Conservation (phyloP, 2,113 vertebrate species). For the Beaufortia kweichowensis region DNA sequence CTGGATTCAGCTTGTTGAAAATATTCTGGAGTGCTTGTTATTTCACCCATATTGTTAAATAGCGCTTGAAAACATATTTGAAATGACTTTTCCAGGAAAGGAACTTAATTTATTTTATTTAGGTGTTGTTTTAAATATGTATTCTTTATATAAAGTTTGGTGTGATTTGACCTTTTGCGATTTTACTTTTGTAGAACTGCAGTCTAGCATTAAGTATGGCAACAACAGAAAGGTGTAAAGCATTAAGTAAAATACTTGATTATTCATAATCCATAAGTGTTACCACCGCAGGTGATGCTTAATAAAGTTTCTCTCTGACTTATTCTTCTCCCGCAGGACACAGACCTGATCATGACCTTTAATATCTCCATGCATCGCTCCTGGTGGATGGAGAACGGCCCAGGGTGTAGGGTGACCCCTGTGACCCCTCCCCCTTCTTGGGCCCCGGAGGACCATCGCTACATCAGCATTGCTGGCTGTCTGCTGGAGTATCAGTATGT, state of each 20-base stretch:
- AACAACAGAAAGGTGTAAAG: not conserved
- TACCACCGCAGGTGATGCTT: not conserved
- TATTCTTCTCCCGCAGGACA: slow-evolving; percentile 80
- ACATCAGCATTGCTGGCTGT: slow-evolving; percentile 95
- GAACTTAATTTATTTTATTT: not conserved
- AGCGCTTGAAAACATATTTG: slow-evolving; percentile 40
- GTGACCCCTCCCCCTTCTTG: slow-evolving; percentile 94
- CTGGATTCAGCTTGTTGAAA: slow-evolving; percentile 49
- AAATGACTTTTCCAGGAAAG: not conserved
- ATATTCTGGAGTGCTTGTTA: slow-evolving; percentile 37
- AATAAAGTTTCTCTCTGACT: not conserved
- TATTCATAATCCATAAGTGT: not conserved
- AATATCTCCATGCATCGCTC: slow-evolving; percentile 99
- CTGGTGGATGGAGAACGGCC: slow-evolving; percentile 99
- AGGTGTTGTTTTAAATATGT: no score
- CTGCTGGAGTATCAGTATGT: slow-evolving; percentile 96
- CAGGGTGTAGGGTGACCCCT: slow-evolving; percentile 93
- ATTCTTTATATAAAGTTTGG: no score
- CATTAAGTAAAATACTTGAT: not conserved
- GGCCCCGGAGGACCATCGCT: slow-evolving; percentile 97
- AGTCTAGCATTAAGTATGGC: not conserved
- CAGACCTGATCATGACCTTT: slow-evolving; percentile 97
- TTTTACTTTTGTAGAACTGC: not conserved
- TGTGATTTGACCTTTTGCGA: not conserved
- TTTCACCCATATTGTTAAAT: slow-evolving; percentile 52